phyloP scores from a whole-genome alignment of 2,797 vertebrate genomes.

The Intellagama lesueurii region DNA sequence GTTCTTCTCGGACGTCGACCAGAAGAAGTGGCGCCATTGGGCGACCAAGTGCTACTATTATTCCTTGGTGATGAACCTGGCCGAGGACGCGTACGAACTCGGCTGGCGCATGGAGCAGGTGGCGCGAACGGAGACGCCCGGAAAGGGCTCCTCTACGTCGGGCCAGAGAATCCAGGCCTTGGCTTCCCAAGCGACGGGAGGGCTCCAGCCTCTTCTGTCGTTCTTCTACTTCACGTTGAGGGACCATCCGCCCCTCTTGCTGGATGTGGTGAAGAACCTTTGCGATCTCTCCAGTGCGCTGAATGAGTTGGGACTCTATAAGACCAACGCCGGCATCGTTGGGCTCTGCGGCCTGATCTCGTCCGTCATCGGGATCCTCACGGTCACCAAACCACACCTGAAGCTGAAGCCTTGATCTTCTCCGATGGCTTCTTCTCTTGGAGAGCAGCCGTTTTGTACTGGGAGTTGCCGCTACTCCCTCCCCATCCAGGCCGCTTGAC shows the following conservation, averaged over 20 bases:
- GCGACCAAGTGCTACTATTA: slow-evolving; percentile 87
- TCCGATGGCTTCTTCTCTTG: slow-evolving; percentile 4
- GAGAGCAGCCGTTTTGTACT: slow-evolving; percentile 15
- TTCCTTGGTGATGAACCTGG: slow-evolving; percentile 85
- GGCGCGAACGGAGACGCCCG: slow-evolving; percentile 63
- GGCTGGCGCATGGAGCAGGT: slow-evolving; percentile 80
- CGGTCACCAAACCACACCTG: slow-evolving; percentile 83
- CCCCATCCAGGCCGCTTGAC: slow-evolving; percentile 36
- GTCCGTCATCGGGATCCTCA: slow-evolving; percentile 89
- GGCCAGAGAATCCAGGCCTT: slow-evolving; percentile 58
- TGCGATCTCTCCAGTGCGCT: slow-evolving; percentile 92
- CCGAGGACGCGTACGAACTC: slow-evolving; percentile 86
- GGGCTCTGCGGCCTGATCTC: slow-evolving; percentile 92
- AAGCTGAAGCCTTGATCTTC: slow-evolving; percentile 80
- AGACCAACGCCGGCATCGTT: slow-evolving; percentile 84
- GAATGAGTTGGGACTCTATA: slow-evolving; percentile 87
- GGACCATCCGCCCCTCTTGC: slow-evolving; percentile 84
- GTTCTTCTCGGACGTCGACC: slow-evolving; percentile 79
- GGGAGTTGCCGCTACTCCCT: slow-evolving; percentile 22
- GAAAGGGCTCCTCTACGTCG: slow-evolving; percentile 59
- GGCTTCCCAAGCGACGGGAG: slow-evolving; percentile 70
- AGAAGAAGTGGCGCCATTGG: slow-evolving; percentile 84
- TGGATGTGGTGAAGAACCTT: slow-evolving; percentile 90
- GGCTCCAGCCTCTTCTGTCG: slow-evolving; percentile 80
- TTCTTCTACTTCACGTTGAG: slow-evolving; percentile 82